Evolutionary conservation across 2,888 invertebrate species (phyloP).

Genomic region (Epinotia ramella): DNA sequence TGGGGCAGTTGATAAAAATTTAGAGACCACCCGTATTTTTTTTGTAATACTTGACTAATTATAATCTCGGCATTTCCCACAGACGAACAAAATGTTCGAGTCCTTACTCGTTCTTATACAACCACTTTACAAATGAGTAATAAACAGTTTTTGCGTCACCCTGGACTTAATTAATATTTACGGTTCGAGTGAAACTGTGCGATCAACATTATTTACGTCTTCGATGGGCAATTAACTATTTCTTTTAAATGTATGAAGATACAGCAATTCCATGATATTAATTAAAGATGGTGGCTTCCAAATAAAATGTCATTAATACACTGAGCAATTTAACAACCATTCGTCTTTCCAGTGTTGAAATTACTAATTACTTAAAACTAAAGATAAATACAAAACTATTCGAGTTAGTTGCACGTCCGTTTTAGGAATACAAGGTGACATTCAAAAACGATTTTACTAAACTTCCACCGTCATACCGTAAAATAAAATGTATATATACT

Average conservation of each 20-base stretch:
- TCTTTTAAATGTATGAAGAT: conserved; percentile 30
- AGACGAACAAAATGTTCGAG: too few relatives aligned
- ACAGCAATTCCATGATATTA: conserved; percentile 21
- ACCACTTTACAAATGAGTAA: too few relatives aligned
- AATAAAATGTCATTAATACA: conserved; percentile 50
- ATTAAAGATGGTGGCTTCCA: conserved; percentile 25
- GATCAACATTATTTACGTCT: conserved; percentile 48
- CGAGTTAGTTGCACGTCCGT: conserved; percentile 68
- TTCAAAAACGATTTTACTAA: conserved; percentile 6
- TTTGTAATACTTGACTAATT: too few relatives aligned
- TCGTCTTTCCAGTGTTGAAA: conserved; percentile 54
- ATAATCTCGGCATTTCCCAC: too few relatives aligned
- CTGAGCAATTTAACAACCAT: conserved; percentile 65
- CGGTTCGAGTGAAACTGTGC: conserved; percentile 12
- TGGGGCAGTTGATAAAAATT: too few relatives aligned
- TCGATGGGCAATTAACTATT: conserved; percentile 58
- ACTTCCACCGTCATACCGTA: conserved; percentile 1
- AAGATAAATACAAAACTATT: conserved; percentile 69
- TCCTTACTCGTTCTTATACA: too few relatives aligned
- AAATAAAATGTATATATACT: background rate
- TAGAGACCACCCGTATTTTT: too few relatives aligned
- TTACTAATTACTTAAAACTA: conserved; percentile 59
- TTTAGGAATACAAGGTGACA: conserved; percentile 34
- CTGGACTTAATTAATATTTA: conserved; percentile 23
- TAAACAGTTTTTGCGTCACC: background rate